Percentiles rank a stretch among this genome's conserved stretches.
Conservation (phyloP, 2,113 vertebrate species). For the Silurus glanis region DNA sequence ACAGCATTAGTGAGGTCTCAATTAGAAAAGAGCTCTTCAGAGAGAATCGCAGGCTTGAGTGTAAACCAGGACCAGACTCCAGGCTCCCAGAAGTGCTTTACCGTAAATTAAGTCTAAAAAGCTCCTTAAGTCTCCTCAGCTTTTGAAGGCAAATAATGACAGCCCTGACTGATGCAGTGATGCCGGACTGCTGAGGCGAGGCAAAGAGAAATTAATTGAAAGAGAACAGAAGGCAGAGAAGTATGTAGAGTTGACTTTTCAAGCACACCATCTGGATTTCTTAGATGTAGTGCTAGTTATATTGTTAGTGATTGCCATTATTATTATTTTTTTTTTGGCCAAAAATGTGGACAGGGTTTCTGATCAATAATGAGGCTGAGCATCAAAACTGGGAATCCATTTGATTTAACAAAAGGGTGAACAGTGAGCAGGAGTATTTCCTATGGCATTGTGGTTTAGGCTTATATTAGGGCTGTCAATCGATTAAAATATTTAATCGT, state of each 20-base stretch:
- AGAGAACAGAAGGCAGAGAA: constrained; percentile 41
- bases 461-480: too few species aligned
- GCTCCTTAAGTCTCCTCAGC: constrained; percentile 35
- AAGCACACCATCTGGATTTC: constrained; percentile 31
- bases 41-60: constrained; percentile 36
- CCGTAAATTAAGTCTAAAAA: constrained; percentile 47
- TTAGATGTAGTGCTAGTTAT: neutral
- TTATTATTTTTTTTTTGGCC: neutral
- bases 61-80: constrained; percentile 27
- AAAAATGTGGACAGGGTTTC: neutral
- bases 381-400: neutral
- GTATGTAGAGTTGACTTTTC: neutral
- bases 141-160: constrained; percentile 40
- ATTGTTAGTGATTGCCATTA: neutral
- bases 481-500: too few species aligned
- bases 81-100: constrained; percentile 46
- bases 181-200: constrained; percentile 36
- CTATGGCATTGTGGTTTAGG: too few species aligned
- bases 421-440: neutral
- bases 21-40: constrained; percentile 44
- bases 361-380: neutral
- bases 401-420: neutral
- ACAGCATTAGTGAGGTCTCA: constrained; percentile 38
- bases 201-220: constrained; percentile 41
- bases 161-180: constrained; percentile 34